Evolutionary conservation across 2,888 invertebrate species (phyloP).

Genomic region (Meghimatium bilineatum): DNA sequence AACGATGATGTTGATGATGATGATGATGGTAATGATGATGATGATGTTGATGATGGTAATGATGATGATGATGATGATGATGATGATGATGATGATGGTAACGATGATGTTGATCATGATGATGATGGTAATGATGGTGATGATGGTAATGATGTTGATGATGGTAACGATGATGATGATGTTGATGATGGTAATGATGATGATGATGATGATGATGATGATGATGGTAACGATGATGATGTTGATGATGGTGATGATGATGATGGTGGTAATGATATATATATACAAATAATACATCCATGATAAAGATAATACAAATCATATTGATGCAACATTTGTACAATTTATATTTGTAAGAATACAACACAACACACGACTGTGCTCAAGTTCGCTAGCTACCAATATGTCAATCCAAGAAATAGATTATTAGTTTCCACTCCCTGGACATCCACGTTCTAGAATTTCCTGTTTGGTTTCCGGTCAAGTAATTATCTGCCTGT

Average conservation of each 20-base stretch:
- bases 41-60: slow-evolving; percentile 6
- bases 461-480: no score
- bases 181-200: slow-evolving; percentile 9
- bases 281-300: neutral
- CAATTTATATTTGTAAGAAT: no score
- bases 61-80: slow-evolving; percentile 43
- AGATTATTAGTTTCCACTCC: no score
- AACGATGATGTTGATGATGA: neutral
- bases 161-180: slow-evolving; percentile 23
- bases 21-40: slow-evolving; percentile 21
- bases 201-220: slow-evolving; percentile 14
- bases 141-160: slow-evolving; percentile 1
- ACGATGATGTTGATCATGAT: no score
- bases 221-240: slow-evolving; percentile 30
- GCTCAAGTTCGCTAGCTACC: no score
- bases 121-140: slow-evolving; percentile 26
- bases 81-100: slow-evolving; percentile 42
- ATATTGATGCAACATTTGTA: no score
- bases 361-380: no score
- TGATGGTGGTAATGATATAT: slow-evolving; percentile 8
- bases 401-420: no score
- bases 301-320: no score
- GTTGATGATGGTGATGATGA: slow-evolving; percentile 13
- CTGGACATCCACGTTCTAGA: no score
- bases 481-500: no score